phyloP scores from a whole-genome alignment of 2,113 vertebrate genomes.

The Tachuris rubrigastra region DNA sequence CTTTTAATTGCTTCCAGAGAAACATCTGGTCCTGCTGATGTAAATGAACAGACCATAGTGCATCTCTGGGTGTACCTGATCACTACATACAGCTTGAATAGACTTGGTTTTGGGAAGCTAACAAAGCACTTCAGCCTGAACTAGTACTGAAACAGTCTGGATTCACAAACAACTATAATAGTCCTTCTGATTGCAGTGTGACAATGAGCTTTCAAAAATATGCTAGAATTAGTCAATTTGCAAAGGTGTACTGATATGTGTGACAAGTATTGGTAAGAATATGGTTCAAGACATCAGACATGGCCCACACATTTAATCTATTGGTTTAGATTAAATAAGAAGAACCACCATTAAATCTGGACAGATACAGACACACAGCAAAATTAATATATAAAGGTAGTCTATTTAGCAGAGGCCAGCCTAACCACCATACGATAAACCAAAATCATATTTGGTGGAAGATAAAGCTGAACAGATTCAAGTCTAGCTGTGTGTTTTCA shows the following conservation, averaged over 20 bases:
- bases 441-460: neutral
- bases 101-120: neutral
- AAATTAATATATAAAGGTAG: neutral
- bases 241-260: neutral
- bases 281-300: neutral
- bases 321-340: neutral
- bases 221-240: neutral
- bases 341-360: neutral
- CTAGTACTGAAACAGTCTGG: neutral
- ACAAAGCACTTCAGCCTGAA: neutral
- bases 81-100: neutral
- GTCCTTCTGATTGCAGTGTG: neutral
- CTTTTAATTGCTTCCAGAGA: constrained; percentile 58
- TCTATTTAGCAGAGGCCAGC: neutral
- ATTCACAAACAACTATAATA: neutral
- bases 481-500: neutral
- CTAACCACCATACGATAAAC: neutral
- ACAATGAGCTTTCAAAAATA: neutral
- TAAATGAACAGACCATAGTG: neutral
- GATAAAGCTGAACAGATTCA: neutral
- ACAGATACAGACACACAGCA: neutral
- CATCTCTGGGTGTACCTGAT: neutral
- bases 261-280: neutral
- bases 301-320: neutral
- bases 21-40: neutral